Base-by-base conservation (phyloP, 1,140 invertebrate species). In the Achatina immaculata region DNA sequence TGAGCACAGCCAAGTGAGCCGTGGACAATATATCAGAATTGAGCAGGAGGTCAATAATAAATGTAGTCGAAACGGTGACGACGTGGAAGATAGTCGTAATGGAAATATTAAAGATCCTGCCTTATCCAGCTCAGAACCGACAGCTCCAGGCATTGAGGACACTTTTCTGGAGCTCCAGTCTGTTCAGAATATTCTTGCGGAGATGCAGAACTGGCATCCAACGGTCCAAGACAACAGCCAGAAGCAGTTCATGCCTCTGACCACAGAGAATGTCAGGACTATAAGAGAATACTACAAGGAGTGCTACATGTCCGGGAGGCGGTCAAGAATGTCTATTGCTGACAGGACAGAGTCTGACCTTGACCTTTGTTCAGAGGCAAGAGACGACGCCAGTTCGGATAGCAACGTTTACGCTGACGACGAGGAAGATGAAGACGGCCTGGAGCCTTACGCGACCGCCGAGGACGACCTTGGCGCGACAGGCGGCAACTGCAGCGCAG, bases 281-380 rank as follows among this genome's bases (percentile, higher is more conserved):
- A 40, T 80, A 34, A 14, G 68, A 28, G 68, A 80, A 7, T 72
- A 72, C 28, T 48, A 80, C 28, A 80, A 58, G 28, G 68, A 69
- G 28, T 28, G 7, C 16, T 68, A 78, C 65, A 14, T 34, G 28
- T 43, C 42, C 36, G 68, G 45, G 4, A 51, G 83, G 65, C 74
- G 83, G 42, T 83, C 82, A 78, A 40, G 80, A 28, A 81, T 85
- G 77, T 83, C 83, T 2, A 51, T 72, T n/a, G 83, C 85, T 19
- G 81, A 86, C 45, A 72, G 81, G 19, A 87, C 87, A n/a, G 86
- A 87, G 76, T 88, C 87, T 0, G 87, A 88, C 43, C 82, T 88
- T 38, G 87, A 88, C 45, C 83, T 86, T 40, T 80, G 72, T 66
- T 88, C 87, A 0, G 87, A 88, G 58, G 83, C 83, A 36, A 72